Evolutionary conservation across 2,113 vertebrate genomes (phyloP), one percentile per base, ranked within the genome.

Genomic region (Tragelaphus strepsiceros): DNA sequence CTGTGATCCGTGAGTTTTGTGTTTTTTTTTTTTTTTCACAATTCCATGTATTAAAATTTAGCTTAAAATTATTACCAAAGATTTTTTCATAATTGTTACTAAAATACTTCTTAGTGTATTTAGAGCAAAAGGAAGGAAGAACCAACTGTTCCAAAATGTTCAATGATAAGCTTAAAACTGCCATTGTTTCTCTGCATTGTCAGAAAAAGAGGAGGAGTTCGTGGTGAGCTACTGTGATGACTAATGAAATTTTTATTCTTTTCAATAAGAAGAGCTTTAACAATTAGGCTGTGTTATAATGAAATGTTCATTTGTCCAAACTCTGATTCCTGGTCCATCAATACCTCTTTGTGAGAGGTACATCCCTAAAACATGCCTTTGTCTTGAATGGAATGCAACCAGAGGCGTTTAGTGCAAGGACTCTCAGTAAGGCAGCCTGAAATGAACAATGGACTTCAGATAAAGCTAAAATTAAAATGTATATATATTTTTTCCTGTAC

Each of bases 321-420:
- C 95, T 98, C 98, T 98, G 98, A 98, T 98, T 98, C 98, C 97
- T 98, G 98, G 98, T 92, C 98, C 96, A 98, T 99, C 99, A 99
- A 98, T 99, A 98, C 98, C 67, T 98, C 99, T 99, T 99, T 99
- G 99, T 99, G 96, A 98, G 98, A 97, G 98, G 97, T 98, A 96
- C 97, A 97, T 98, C 96, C 85, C 92, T 98, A 98, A 99, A 99
- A 98, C 88, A 98, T 98, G 98, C 97, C 98, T 99, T 99, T 99
- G 99, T 99, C 98, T 97, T 84, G 49, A 85, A 3, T 88, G 98
- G 99, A 99, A 99, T 99, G 98, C 92, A 67, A 98, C 96, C 98
- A 98, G 98, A 96, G 99, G 99, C 98, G 98, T 99, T 94, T 92
- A 98, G 98, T 98, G 98, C 98, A 98, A 99, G 97, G 97, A 98